Evolutionary conservation across 2,113 vertebrate species (phyloP), one percentile per base, ranked within the genome.

Genomic region (Atractosteus spatula): DNA sequence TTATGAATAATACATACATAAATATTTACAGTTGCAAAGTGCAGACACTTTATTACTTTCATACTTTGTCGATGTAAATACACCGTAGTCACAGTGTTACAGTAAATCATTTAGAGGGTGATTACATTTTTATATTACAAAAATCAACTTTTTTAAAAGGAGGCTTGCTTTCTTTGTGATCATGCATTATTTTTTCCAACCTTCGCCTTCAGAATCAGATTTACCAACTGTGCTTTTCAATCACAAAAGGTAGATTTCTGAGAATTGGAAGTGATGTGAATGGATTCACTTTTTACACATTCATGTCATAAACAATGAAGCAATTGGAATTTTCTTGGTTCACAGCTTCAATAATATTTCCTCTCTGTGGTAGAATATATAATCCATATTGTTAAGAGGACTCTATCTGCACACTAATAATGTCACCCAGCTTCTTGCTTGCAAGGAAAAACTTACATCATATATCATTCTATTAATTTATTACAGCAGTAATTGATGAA

Each of bases 181-280:
- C 17, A 62, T 54, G 54, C 61, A 54, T 44, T n/a, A 59, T 55
- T 44, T 51, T 62, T 62, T 43, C 47, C 3, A 29, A 29, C 12
- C n/a, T 42, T 65, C 47, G 68, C 56, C 41, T 55, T 44, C 17
- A 16, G 67, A 17, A 10, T 74, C 59, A 29, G 29, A 29, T 29
- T 29, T 29, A 29, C 29, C 29, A 29, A 83, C 85, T 86, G 81
- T 78, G 75, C 83, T 80, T 83, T 83, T 87, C 85, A 88, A 87
- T 88, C 86, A 87, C 81, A 75, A 57, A 80, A 73, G 55, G 78
- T 86, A 84, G 77, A 79, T 71, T 81, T 81, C 78, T 84, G 83
- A 88, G 88, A 86, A 87, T 87, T 84, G 83, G 84, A 82, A 83
- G 84, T 84, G 79, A 79, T 83, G 82, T 82, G 83, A 81, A 85